Evolutionary conservation across 2,113 vertebrate genomes (phyloP).

Genomic region (Seriola aureovittata): DNA sequence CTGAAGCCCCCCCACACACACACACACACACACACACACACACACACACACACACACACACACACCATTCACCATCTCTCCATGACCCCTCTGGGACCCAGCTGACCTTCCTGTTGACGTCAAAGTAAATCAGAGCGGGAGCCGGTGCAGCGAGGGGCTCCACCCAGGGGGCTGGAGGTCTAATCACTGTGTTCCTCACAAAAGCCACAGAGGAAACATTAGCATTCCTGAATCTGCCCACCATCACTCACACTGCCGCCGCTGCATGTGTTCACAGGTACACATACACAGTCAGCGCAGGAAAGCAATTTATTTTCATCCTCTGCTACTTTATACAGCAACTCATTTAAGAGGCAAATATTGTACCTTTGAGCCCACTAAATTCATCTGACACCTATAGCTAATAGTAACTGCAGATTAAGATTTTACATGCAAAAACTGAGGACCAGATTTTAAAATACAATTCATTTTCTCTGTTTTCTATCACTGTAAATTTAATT

Average conservation of each 20-base stretch:
- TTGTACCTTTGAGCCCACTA: too few species aligned
- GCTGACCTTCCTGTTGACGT: slow-evolving; percentile 85
- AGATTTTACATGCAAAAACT: too few species aligned
- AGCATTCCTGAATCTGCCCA: slow-evolving; percentile 78
- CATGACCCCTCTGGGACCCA: slow-evolving; percentile 74
- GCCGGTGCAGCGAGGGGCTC: slow-evolving; percentile 72
- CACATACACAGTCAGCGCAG: not conserved
- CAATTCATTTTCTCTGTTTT: not conserved
- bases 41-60: not conserved
- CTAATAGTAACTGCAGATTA: not conserved
- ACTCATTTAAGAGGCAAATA: not conserved
- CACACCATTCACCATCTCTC: slow-evolving; percentile 37
- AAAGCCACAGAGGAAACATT: slow-evolving; percentile 85
- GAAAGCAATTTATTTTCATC: not conserved
- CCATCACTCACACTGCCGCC: slow-evolving; percentile 56
- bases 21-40: slow-evolving; percentile 16
- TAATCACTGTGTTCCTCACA: slow-evolving; percentile 81
- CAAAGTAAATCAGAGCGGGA: slow-evolving; percentile 82
- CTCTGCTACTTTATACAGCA: not conserved
- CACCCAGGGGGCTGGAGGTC: slow-evolving; percentile 84
- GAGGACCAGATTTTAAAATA: too few species aligned
- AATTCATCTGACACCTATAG: not conserved
- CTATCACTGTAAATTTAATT: not conserved
- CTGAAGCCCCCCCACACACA: slow-evolving; percentile 8
- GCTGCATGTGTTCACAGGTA: slow-evolving; percentile 36